phyloP scores from a whole-genome alignment of 1,140 invertebrate species.

The Drosophila nikananu region DNA sequence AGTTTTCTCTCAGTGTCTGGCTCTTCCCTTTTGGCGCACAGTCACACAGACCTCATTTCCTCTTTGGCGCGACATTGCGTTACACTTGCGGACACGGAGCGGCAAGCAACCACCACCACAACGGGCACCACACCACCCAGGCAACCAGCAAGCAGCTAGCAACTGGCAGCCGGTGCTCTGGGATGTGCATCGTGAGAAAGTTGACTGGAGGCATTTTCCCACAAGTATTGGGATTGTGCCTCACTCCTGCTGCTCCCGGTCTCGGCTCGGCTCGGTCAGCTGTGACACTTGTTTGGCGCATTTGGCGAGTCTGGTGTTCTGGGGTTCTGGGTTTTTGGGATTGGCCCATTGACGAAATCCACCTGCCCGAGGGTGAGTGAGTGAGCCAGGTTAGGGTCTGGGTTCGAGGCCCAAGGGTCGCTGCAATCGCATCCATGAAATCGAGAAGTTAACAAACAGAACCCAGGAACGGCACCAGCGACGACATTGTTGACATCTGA shows the following conservation, averaged over 20 bases:
- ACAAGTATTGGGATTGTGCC: conserved; percentile 78
- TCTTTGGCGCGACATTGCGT: conserved; percentile 81
- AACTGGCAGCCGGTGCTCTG: conserved; percentile 67
- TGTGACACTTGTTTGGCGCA: conserved; percentile 75
- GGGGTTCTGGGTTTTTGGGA: conserved; percentile 17
- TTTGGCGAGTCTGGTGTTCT: conserved; percentile 36
- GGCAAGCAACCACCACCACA: conserved; percentile 71
- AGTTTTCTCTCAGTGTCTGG: conserved; percentile 12
- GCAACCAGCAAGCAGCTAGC: conserved; percentile 38
- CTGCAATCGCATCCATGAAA: conserved; percentile 73
- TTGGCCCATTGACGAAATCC: conserved; percentile 69
- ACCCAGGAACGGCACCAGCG: conserved; percentile 8
- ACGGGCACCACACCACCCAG: conserved; percentile 72
- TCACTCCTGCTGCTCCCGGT: conserved; percentile 40
- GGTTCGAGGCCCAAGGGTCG: conserved; percentile 35
- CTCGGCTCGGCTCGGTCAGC: conserved; percentile 60
- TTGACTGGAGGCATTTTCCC: conserved; percentile 80
- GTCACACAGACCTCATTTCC: conserved; percentile 73
- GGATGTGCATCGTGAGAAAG: conserved; percentile 82
- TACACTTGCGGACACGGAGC: conserved; percentile 70
- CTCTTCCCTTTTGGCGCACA: conserved; percentile 57
- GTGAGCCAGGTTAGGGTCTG: conserved; percentile 16
- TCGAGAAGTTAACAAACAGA: conserved; percentile 74
- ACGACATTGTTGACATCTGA: conserved; percentile 50
- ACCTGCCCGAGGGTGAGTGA: conserved; percentile 70